Evolutionary conservation across 2,888 invertebrate genomes (phyloP).

Genomic region (Eupelmus urozonus): DNA sequence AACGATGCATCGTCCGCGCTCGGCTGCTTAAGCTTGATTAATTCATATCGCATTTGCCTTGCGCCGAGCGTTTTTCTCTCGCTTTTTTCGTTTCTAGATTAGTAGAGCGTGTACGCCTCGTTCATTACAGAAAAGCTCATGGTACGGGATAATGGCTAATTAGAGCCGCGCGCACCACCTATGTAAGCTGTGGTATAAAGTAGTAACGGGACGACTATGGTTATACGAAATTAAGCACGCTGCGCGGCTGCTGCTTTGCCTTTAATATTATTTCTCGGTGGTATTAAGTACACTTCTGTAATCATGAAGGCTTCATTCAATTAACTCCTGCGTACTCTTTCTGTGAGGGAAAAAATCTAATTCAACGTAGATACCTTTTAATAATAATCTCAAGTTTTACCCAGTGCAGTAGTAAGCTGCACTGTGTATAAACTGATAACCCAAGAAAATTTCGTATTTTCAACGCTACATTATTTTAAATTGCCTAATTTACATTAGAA

Average conservation of each 20-base stretch:
- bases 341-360: neutral
- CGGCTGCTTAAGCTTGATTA: slow-evolving; percentile 23
- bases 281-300: neutral
- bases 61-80: neutral
- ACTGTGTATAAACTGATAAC: too few species aligned
- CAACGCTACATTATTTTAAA: too few species aligned
- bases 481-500: too few species aligned
- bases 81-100: slow-evolving; percentile 33
- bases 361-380: neutral
- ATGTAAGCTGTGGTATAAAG: neutral
- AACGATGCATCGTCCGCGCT: neutral
- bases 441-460: too few species aligned
- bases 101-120: slow-evolving; percentile 41
- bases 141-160: slow-evolving; percentile 24
- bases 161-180: neutral
- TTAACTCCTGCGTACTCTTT: neutral
- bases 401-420: too few species aligned
- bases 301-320: slow-evolving; percentile 14
- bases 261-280: neutral
- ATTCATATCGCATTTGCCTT: slow-evolving; percentile 28
- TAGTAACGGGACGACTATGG: slow-evolving; percentile 27
- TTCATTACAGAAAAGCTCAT: slow-evolving; percentile 35
- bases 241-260: neutral
- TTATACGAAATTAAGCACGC: slow-evolving; percentile 14
- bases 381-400: neutral